These are phyloP conservation scores for Cinclus cinclus DNA, from an alignment of 2,113 vertebrate species.

Conservation along the genomic window DNA sequence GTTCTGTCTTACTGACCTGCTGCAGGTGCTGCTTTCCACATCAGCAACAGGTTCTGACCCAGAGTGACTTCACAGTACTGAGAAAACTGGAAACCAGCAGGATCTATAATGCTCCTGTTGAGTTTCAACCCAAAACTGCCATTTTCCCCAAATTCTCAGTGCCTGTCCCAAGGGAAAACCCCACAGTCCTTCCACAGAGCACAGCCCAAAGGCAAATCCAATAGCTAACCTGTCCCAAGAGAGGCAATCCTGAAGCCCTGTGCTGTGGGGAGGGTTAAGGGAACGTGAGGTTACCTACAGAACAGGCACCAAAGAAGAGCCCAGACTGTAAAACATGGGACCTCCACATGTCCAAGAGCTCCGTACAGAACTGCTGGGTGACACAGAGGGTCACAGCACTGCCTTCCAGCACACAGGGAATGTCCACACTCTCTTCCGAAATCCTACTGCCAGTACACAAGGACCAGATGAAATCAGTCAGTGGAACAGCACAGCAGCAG, in stretches of 20 bases:
- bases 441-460: neutral
- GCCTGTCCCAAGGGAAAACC: neutral
- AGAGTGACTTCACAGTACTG: neutral
- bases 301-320: neutral
- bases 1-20: neutral
- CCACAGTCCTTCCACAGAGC: neutral
- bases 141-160: neutral
- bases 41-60: neutral
- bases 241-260: neutral
- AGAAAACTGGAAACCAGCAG: neutral
- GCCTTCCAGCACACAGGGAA: neutral
- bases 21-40: neutral
- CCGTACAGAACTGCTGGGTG: fast-evolving
- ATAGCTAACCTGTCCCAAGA: neutral
- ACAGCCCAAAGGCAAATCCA: neutral
- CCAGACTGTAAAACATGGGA: neutral
- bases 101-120: neutral
- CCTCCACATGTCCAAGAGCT: neutral
- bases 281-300: fast-evolving
- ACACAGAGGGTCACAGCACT: no score
- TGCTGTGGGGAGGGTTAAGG: neutral
- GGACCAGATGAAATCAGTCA: neutral
- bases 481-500: neutral
- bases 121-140: neutral
- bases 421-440: fast-evolving